A percentile compares a stretch with the other conserved stretches of the same genome.
These are phyloP conservation scores for Oreochromis tanganicae DNA, from an alignment of 2,113 vertebrate species.

Conservation along the genomic window DNA sequence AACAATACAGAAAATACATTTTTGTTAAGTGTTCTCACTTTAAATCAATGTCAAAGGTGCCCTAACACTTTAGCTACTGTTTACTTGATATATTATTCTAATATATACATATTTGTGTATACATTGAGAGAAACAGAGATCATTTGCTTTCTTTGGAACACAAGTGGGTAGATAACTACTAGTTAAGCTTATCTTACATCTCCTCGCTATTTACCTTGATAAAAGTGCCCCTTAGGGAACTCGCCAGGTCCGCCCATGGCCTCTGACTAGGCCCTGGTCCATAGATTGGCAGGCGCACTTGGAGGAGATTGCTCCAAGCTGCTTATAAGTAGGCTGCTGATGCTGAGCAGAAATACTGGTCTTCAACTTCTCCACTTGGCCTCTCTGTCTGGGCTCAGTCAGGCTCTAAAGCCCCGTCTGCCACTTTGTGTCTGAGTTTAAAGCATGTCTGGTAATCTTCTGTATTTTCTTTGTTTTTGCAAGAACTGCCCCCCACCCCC, in stretches of 20 bases:
- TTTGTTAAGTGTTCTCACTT: not conserved
- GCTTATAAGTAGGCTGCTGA: conserved; percentile 49
- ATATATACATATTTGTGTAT: not conserved
- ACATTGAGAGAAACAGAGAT: not conserved
- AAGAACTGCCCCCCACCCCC: not conserved
- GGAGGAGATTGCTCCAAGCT: conserved; percentile 63
- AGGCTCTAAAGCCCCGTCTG: not conserved
- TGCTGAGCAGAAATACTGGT: conserved; percentile 49
- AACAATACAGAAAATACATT: not conserved
- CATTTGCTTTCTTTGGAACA: not conserved
- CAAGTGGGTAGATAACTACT: not conserved
- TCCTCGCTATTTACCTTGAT: not conserved
- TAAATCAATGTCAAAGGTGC: not conserved
- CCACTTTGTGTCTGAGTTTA: not conserved
- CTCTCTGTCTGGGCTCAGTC: conserved; percentile 46
- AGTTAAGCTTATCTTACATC: not conserved
- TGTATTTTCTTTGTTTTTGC: not conserved
- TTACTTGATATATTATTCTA: not conserved
- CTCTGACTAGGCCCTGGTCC: not conserved
- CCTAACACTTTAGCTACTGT: not conserved
- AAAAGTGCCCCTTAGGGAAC: not conserved
- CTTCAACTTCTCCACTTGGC: conserved; percentile 44
- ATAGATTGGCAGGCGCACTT: conserved; percentile 46
- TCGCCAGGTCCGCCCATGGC: not conserved
- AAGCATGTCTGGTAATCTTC: not conserved